Percentiles rank a stretch among this genome's conserved stretches.
These are phyloP conservation scores for Onchidella celtica DNA, from an alignment of 2,888 invertebrate species.

Conservation along the genomic window DNA sequence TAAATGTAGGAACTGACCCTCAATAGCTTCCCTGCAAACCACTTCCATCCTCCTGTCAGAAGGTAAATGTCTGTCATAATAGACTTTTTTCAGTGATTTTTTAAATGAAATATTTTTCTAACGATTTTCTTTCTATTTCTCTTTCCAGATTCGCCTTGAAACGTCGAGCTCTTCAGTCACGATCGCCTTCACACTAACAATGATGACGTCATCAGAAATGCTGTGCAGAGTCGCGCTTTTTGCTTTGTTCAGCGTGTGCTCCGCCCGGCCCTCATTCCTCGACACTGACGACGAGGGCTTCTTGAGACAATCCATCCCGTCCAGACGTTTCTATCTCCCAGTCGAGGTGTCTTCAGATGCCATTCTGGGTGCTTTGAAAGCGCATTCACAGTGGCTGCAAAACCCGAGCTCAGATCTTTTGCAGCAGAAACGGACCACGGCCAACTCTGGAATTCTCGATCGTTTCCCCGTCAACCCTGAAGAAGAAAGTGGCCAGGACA, in stretches of 20 bases:
- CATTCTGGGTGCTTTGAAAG: constrained; percentile 2
- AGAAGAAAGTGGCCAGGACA: neutral
- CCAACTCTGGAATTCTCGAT: neutral
- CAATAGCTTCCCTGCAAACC: no score
- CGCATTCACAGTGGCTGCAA: constrained; percentile 7
- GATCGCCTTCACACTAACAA: no score
- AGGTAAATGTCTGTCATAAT: no score
- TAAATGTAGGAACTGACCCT: no score
- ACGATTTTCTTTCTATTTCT: no score
- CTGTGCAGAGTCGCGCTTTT: neutral
- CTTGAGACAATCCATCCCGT: neutral
- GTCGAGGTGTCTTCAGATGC: constrained; percentile 13
- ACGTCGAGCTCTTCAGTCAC: no score
- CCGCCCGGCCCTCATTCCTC: neutral
- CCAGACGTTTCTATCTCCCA: constrained; percentile 5
- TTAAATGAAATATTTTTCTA: no score
- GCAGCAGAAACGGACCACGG: constrained; percentile 22
- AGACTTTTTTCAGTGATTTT: no score
- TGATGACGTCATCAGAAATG: constrained; percentile 2
- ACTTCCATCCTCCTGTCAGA: no score
- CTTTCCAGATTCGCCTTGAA: no score
- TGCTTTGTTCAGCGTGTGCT: neutral
- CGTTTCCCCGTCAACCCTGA: neutral
- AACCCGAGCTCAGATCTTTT: neutral
- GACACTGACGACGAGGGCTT: constrained; percentile 1